These are phyloP conservation scores for Sebastes alutus DNA, from an alignment of 2,797 vertebrate genomes.

Conservation along the genomic window DNA sequence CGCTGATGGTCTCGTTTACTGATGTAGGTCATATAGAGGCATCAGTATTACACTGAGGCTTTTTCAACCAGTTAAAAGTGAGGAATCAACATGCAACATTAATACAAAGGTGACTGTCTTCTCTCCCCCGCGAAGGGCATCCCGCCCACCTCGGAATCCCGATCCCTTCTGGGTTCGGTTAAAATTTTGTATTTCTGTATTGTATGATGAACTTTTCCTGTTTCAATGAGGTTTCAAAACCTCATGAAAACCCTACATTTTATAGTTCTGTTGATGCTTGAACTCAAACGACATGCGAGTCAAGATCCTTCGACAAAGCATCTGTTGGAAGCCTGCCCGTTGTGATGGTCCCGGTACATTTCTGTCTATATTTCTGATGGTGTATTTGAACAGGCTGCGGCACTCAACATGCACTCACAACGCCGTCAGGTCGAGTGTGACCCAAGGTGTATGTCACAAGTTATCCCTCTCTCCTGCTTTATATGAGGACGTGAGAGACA, in stretches of 20 bases:
- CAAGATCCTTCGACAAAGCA: conserved; percentile 7
- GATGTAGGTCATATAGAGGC: too few species aligned
- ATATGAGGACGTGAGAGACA: not conserved
- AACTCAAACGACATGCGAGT: conserved; percentile 20
- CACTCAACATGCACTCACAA: conserved; percentile 18
- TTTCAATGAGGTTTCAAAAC: not conserved
- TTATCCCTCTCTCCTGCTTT: not conserved
- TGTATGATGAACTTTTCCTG: not conserved
- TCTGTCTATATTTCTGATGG: conserved; percentile 13
- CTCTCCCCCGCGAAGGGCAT: too few species aligned
- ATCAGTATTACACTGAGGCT: too few species aligned
- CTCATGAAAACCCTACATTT: not conserved
- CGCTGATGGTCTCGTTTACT: too few species aligned
- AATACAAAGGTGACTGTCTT: too few species aligned
- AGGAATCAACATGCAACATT: too few species aligned
- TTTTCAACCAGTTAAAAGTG: too few species aligned
- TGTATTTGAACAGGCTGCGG: not conserved
- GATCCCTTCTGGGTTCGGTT: too few species aligned
- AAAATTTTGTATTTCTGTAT: not conserved
- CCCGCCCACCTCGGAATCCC: too few species aligned
- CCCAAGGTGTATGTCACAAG: conserved; percentile 19
- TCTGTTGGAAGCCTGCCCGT: not conserved
- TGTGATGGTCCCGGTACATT: not conserved
- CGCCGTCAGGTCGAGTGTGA: not conserved
- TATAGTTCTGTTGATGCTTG: conserved; percentile 27